These are phyloP conservation scores for Mesembrinibis cayennensis DNA, from an alignment of 2,113 vertebrate genomes.

Conservation along the genomic window DNA sequence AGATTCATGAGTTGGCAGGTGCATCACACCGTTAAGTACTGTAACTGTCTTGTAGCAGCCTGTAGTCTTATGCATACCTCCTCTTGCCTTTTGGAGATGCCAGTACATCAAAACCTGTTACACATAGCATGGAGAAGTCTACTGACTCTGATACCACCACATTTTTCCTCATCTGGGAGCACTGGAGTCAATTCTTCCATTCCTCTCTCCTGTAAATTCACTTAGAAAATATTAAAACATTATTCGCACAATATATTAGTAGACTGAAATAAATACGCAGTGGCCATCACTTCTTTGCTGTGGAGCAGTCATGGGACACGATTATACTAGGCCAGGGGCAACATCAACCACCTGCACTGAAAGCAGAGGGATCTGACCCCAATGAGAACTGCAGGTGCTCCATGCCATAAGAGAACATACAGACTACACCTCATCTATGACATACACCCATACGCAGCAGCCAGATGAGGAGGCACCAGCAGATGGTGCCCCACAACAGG, in stretches of 20 bases:
- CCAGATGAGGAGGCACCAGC: background rate
- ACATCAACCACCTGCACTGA: background rate
- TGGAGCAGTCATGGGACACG: background rate
- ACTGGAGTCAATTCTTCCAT: background rate
- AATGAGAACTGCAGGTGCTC: background rate
- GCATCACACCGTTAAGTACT: background rate
- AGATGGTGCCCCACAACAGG: slow-evolving; percentile 5
- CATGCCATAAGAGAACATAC: accelerated
- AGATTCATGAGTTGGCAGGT: background rate
- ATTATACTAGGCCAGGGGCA: background rate
- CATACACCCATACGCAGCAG: background rate
- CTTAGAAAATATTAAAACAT: background rate
- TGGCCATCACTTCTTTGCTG: background rate
- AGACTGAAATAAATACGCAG: background rate
- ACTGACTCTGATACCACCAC: background rate
- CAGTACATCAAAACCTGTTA: background rate
- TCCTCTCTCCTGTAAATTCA: background rate
- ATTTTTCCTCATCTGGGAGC: background rate
- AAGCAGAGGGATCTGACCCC: background rate
- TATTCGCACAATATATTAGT: background rate
- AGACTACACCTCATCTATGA: background rate
- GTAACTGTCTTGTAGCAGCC: background rate
- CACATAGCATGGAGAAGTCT: background rate
- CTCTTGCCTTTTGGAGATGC: background rate
- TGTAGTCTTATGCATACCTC: background rate